Evolutionary conservation across 2,797 vertebrate species (phyloP).

Genomic region (Distichodus sexfasciatus): DNA sequence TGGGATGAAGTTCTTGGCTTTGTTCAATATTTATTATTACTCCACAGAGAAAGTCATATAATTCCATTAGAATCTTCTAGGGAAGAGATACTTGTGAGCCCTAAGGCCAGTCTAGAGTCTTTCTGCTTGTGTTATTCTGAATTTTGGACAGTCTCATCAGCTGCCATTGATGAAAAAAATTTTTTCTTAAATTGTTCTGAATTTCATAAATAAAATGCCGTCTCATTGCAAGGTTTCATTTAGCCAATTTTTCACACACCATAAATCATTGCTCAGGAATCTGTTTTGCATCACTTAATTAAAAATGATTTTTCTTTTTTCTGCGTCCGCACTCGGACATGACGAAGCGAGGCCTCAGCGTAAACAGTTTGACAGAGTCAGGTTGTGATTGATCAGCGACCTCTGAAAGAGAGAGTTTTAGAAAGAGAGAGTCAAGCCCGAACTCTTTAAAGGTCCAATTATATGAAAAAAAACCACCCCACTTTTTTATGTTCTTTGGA

Average conservation of each 20-base stretch:
- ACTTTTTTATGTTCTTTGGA: too few relatives aligned
- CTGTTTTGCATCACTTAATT: conserved; percentile 94
- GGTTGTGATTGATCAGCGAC: conserved; percentile 94
- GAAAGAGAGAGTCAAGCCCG: conserved; percentile 44
- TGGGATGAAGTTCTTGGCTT: neutral
- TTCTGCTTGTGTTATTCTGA: conserved; percentile 52
- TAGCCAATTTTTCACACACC: conserved; percentile 92
- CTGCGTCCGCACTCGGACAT: conserved; percentile 71
- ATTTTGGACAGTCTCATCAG: conserved; percentile 61
- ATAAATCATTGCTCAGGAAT: conserved; percentile 96
- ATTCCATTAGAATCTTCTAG: too few relatives aligned
- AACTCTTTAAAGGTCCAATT: too few relatives aligned
- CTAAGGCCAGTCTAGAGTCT: conserved; percentile 25
- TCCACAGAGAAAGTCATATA: neutral
- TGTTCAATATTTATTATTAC: conserved; percentile 18
- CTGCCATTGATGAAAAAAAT: too few relatives aligned
- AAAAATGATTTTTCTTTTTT: conserved; percentile 87
- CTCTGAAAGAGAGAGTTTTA: conserved; percentile 73
- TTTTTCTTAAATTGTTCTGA: too few relatives aligned
- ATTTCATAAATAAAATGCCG: conserved; percentile 81
- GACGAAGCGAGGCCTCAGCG: conserved; percentile 80
- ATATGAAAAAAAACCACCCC: too few relatives aligned
- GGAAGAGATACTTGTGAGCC: too few relatives aligned
- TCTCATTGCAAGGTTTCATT: conserved; percentile 86
- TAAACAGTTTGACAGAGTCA: conserved; percentile 97